Percentiles rank a stretch among this genome's conserved stretches.
These are phyloP conservation scores for Parapsyche elsis DNA, from an alignment of 1,140 invertebrate species.

Conservation along the genomic window DNA sequence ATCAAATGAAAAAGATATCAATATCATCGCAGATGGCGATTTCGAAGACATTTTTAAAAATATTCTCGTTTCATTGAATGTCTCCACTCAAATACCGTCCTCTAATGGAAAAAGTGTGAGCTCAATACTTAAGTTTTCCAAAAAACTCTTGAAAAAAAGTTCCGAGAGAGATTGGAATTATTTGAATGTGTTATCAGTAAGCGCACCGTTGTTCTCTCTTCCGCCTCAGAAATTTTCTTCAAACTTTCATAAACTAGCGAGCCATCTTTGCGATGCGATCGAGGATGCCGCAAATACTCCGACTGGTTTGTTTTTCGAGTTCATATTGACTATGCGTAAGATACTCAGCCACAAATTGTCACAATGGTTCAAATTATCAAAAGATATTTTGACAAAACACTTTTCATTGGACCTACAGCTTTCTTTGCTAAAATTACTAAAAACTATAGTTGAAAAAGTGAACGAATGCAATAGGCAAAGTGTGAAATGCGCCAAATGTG, in stretches of 20 bases:
- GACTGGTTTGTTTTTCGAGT: background rate
- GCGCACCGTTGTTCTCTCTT: background rate
- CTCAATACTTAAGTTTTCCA: background rate
- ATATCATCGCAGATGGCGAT: background rate
- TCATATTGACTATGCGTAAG: background rate
- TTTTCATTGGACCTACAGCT: background rate
- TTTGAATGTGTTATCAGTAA: background rate
- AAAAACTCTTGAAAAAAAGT: background rate
- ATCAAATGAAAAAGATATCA: slow-evolving; percentile 3
- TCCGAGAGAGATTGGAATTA: background rate
- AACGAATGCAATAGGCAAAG: background rate
- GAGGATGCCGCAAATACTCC: background rate
- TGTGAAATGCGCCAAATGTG: slow-evolving; percentile 9
- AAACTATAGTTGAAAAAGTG: background rate
- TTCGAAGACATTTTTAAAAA: slow-evolving; percentile 44
- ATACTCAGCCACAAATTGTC: background rate
- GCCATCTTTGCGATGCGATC: background rate
- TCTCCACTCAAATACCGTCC: slow-evolving; percentile 38
- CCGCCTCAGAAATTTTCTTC: background rate
- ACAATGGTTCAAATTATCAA: background rate
- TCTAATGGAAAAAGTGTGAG: slow-evolving; percentile 8
- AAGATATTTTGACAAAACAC: background rate
- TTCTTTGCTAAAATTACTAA: background rate
- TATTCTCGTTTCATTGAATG: slow-evolving; percentile 19
- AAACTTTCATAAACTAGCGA: background rate